Percentiles rank a stretch among this genome's conserved stretches.
phyloP scores from a whole-genome alignment of 2,888 invertebrate genomes.

The Agrochola macilenta region DNA sequence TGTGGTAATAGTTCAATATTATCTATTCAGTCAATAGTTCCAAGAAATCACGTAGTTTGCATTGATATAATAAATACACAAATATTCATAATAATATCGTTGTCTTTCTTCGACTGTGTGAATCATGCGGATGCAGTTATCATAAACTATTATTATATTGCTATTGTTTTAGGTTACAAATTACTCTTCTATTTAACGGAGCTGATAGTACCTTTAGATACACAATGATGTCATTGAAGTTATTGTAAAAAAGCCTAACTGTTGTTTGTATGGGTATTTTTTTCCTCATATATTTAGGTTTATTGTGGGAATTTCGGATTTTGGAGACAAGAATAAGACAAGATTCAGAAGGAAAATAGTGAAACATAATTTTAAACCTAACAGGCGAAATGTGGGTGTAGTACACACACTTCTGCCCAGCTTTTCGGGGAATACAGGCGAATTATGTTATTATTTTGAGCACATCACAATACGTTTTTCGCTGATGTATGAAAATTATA shows the following conservation, averaged over 20 bases:
- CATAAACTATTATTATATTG: slow-evolving; percentile 34
- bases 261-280: slow-evolving; percentile 4
- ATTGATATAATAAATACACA: slow-evolving; percentile 15
- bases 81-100: slow-evolving; percentile 36
- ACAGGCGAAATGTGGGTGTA: neutral
- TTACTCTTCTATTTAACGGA: slow-evolving; percentile 2
- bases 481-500: neutral
- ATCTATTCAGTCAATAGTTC: slow-evolving; percentile 9
- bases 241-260: neutral
- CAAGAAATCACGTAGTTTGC: slow-evolving; percentile 32
- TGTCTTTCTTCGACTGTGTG: slow-evolving; percentile 43
- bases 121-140: slow-evolving; percentile 58
- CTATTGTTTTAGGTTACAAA: slow-evolving; percentile 51
- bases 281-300: slow-evolving; percentile 2
- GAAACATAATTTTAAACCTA: neutral
- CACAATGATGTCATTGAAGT: slow-evolving; percentile 9
- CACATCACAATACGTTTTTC: slow-evolving; percentile 4
- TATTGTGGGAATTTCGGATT: neutral
- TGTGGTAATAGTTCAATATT: slow-evolving; percentile 10
- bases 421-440: no score
- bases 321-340: neutral
- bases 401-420: neutral
- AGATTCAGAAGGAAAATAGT: neutral
- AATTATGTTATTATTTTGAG: neutral
- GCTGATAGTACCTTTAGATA: neutral